Conservation (phyloP, 2,888 invertebrate genomes). For the Steinernema hermaphroditum region DNA sequence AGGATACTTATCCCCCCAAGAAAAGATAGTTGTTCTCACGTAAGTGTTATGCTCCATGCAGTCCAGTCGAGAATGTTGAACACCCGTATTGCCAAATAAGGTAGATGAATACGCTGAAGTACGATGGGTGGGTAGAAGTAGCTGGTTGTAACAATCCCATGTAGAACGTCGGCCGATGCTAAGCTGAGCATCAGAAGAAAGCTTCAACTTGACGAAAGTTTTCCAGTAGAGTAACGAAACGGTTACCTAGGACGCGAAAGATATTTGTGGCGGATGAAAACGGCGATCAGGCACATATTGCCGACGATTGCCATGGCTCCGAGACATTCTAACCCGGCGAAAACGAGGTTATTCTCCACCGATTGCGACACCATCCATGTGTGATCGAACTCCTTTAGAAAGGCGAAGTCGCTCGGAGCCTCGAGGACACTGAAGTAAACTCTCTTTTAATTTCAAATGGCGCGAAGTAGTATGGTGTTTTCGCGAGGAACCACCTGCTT, state of each 20-base stretch:
- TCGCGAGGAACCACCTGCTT: neutral
- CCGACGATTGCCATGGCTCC: slow-evolving; percentile 60
- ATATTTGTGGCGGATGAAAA: slow-evolving; percentile 61
- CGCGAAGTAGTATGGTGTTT: neutral
- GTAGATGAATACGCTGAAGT: slow-evolving; percentile 52
- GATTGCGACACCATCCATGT: slow-evolving; percentile 29
- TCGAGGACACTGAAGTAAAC: neutral
- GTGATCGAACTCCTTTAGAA: slow-evolving; percentile 10
- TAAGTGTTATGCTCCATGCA: slow-evolving; percentile 66
- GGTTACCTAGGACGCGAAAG: slow-evolving; percentile 57
- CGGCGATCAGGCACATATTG: slow-evolving; percentile 57
- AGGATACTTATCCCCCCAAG: too few species aligned
- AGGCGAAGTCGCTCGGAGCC: neutral
- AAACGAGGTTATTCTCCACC: slow-evolving; percentile 24
- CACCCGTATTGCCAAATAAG: slow-evolving; percentile 54
- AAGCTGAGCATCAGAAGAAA: slow-evolving; percentile 64
- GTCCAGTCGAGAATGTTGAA: slow-evolving; percentile 66
- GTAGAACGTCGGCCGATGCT: slow-evolving; percentile 64
- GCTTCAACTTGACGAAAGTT: slow-evolving; percentile 45
- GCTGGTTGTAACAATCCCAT: slow-evolving; percentile 62
- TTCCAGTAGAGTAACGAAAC: slow-evolving; percentile 25
- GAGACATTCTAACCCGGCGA: slow-evolving; percentile 35
- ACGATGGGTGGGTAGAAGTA: slow-evolving; percentile 65
- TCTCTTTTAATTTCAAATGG: neutral
- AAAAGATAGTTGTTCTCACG: too few species aligned